Conservation (phyloP, 2,888 invertebrate species). For the Villa cingulata region DNA sequence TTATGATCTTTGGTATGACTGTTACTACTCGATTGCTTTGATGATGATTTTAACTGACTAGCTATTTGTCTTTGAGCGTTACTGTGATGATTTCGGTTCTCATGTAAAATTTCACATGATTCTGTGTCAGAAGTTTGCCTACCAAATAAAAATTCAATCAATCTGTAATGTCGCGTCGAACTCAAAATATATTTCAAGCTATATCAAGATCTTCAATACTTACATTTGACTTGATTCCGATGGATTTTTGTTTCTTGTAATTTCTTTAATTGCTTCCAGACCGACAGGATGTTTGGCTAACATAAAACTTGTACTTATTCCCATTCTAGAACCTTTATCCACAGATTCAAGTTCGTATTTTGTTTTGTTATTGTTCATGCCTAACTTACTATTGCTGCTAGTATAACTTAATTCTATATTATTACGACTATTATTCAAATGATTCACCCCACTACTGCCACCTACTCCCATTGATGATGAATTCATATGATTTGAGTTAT, state of each 20-base stretch:
- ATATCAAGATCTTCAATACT: too few relatives aligned
- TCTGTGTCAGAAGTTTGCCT: constrained; percentile 37
- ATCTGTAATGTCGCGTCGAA: too few relatives aligned
- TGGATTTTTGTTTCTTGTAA: constrained; percentile 49
- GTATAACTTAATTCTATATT: constrained; percentile 30
- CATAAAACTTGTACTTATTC: constrained; percentile 33
- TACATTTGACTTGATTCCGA: constrained; percentile 37
- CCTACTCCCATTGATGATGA: not conserved
- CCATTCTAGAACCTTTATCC: constrained; percentile 25
- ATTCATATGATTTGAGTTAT: constrained; percentile 11
- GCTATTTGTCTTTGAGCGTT: constrained; percentile 7
- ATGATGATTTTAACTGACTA: not conserved
- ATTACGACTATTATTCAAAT: constrained; percentile 23
- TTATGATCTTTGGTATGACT: constrained; percentile 25
- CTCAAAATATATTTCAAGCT: too few relatives aligned
- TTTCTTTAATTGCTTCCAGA: constrained; percentile 62
- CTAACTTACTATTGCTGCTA: constrained; percentile 30
- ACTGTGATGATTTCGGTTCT: constrained; percentile 21
- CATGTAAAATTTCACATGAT: constrained; percentile 35
- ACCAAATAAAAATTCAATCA: too few relatives aligned
- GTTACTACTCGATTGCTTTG: not conserved
- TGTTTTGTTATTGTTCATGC: constrained; percentile 28
- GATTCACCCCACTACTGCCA: constrained; percentile 11
- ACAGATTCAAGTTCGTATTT: constrained; percentile 23
- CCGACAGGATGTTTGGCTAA: constrained; percentile 53